Conservation (phyloP, 2,888 invertebrate genomes). For the Macrosoma leucophasiata region DNA sequence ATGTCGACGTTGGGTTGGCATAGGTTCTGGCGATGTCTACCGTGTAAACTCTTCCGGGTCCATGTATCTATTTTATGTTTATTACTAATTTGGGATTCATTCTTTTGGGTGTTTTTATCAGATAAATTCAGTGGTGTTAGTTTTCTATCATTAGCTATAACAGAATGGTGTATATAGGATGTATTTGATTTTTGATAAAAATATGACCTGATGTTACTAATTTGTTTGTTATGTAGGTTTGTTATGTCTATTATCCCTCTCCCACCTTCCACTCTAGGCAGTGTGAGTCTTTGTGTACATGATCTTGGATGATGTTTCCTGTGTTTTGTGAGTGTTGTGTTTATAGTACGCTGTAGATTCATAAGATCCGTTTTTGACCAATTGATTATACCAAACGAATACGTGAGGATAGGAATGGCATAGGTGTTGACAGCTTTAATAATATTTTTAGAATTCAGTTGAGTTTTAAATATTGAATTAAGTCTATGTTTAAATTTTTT, state of each 20-base stretch:
- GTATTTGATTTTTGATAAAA: slow-evolving; percentile 11
- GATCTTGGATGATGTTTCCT: slow-evolving; percentile 25
- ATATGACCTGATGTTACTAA: slow-evolving; percentile 17
- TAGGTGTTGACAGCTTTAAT: slow-evolving; percentile 24
- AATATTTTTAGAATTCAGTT: slow-evolving; percentile 17
- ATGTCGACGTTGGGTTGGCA: slow-evolving; percentile 11
- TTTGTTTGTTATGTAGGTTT: slow-evolving; percentile 23
- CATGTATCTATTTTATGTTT: slow-evolving; percentile 9
- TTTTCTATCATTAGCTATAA: slow-evolving; percentile 6
- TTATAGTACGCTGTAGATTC: slow-evolving; percentile 18
- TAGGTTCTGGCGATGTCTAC: slow-evolving; percentile 9
- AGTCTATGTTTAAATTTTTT: slow-evolving; percentile 15
- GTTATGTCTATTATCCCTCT: slow-evolving; percentile 22
- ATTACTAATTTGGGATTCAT: neutral
- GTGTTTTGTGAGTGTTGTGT: slow-evolving; percentile 15
- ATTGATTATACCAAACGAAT: slow-evolving; percentile 25
- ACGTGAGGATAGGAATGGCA: slow-evolving; percentile 24
- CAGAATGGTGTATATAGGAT: slow-evolving; percentile 8
- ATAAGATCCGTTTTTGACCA: slow-evolving; percentile 22
- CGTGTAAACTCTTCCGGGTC: slow-evolving; percentile 12
- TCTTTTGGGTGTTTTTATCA: slow-evolving; percentile 1
- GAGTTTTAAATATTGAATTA: slow-evolving; percentile 11
- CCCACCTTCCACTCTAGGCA: slow-evolving; percentile 20
- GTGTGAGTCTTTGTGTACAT: slow-evolving; percentile 19
- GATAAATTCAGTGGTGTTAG: slow-evolving; percentile 8